Percentiles rank a stretch among this genome's conserved stretches.
These are phyloP conservation scores for Microtus agrestis DNA, from an alignment of 2,797 vertebrate species.

Conservation along the genomic window DNA sequence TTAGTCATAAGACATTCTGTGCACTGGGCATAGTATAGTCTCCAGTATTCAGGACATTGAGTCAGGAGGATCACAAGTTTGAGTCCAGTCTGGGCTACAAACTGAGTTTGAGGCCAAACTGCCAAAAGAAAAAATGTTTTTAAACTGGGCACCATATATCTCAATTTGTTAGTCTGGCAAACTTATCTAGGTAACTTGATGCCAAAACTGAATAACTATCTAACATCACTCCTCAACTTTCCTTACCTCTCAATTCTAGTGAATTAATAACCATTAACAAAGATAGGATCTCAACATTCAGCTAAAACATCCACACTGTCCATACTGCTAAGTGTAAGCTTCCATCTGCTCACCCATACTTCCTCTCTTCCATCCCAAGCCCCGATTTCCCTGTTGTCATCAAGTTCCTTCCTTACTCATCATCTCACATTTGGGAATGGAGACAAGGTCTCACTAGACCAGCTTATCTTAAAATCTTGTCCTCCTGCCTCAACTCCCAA, in stretches of 20 bases:
- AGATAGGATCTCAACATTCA: conserved; percentile 21
- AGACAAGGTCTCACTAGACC: not conserved
- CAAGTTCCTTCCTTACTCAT: conserved; percentile 30
- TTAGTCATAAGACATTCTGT: conserved; percentile 39
- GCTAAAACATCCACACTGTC: not conserved
- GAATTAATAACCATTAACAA: not conserved
- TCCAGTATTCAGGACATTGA: not conserved
- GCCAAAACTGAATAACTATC: not conserved
- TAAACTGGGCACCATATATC: not conserved
- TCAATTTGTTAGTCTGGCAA: conserved; percentile 13
- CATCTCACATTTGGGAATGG: not conserved
- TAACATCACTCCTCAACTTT: not conserved
- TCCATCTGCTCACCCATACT: not conserved
- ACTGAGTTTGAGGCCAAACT: not conserved
- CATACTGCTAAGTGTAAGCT: not conserved
- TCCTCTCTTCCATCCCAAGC: not conserved
- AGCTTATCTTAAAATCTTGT: not conserved
- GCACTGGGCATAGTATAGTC: not conserved
- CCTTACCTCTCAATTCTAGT: conserved; percentile 44
- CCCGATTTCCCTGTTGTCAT: not conserved
- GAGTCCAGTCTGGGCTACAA: not conserved
- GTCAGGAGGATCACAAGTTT: not conserved
- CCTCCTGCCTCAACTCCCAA: not conserved
- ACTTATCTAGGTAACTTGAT: not conserved
- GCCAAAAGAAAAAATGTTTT: not conserved